Conservation (phyloP, 2,113 vertebrate species). For the Tympanuchus pallidicinctus region DNA sequence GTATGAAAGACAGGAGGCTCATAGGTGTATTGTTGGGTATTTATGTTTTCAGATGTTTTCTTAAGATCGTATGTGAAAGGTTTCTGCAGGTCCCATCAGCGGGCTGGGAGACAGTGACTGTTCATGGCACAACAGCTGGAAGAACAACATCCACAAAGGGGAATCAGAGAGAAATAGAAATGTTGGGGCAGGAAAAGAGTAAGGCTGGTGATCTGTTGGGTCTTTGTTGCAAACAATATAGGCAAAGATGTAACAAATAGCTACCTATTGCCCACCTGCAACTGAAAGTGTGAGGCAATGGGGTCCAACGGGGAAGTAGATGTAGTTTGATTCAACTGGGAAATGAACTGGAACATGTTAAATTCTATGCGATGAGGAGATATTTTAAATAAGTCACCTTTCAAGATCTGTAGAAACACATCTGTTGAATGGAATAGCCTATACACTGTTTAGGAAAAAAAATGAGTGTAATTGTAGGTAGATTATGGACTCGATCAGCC, state of each 20-base stretch:
- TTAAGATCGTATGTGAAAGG: not conserved
- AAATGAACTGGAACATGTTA: not conserved
- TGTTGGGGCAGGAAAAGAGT: not conserved
- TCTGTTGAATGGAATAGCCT: constrained; percentile 15
- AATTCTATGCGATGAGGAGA: constrained; percentile 11
- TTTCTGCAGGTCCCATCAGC: not conserved
- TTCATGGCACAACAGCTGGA: not conserved
- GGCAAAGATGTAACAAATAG: not conserved
- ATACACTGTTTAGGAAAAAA: constrained; percentile 19
- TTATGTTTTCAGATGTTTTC: not conserved
- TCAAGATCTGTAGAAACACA: constrained; percentile 13
- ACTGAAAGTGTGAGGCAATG: not conserved
- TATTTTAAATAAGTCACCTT: constrained; percentile 29
- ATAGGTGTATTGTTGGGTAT: not conserved
- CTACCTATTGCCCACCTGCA: not conserved
- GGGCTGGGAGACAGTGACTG: not conserved
- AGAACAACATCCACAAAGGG: not conserved
- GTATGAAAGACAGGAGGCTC: not conserved
- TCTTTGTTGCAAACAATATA: not conserved
- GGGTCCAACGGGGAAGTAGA: not conserved
- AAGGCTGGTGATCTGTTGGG: not conserved
- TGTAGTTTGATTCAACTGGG: not conserved
- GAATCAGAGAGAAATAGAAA: not conserved
- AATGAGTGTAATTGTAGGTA: constrained; percentile 24
- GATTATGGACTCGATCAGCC: constrained; percentile 32